A percentile compares a stretch with the other conserved stretches of the same genome.
phyloP scores from a whole-genome alignment of 2,797 vertebrate species.

The Anabas testudineus region DNA sequence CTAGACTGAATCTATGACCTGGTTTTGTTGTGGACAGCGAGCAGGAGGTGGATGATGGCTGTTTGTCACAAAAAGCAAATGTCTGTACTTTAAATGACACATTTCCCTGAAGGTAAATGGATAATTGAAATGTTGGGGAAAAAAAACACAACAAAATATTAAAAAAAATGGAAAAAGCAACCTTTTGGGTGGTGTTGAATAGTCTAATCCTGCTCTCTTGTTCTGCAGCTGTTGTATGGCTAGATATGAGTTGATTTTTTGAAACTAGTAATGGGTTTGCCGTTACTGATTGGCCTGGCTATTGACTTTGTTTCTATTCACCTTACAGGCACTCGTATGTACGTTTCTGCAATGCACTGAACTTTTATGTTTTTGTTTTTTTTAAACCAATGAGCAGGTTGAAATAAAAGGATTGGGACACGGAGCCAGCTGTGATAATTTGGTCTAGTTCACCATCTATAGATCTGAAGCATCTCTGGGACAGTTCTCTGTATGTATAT shows the following conservation, averaged over 20 bases:
- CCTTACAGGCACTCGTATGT: constrained; percentile 63
- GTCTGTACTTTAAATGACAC: constrained; percentile 72
- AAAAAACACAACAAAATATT: constrained; percentile 11
- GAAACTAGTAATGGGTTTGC: constrained; percentile 41
- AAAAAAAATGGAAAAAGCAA: constrained; percentile 8
- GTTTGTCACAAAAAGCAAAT: constrained; percentile 72
- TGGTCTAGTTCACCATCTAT: constrained; percentile 82
- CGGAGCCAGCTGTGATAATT: constrained; percentile 80
- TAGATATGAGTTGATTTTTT: constrained; percentile 44
- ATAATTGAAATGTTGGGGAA: constrained; percentile 35
- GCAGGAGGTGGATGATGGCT: constrained; percentile 35
- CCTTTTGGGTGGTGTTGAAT: constrained; percentile 42
- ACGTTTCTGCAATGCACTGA: constrained; percentile 82
- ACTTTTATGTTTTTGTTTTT: constrained; percentile 57
- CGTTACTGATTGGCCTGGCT: constrained; percentile 48
- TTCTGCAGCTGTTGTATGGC: constrained; percentile 39
- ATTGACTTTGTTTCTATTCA: constrained; percentile 48
- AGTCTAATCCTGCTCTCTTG: constrained; percentile 49
- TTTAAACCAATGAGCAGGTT: constrained; percentile 59
- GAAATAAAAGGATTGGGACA: constrained; percentile 69
- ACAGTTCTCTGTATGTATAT: constrained; percentile 65
- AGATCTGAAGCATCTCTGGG: constrained; percentile 59
- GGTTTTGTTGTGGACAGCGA: constrained; percentile 64
- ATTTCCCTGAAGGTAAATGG: constrained; percentile 53
- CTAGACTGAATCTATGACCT: constrained; percentile 85